Base-by-base conservation (phyloP, 2,888 invertebrate genomes). In the Malacosoma neustria region DNA sequence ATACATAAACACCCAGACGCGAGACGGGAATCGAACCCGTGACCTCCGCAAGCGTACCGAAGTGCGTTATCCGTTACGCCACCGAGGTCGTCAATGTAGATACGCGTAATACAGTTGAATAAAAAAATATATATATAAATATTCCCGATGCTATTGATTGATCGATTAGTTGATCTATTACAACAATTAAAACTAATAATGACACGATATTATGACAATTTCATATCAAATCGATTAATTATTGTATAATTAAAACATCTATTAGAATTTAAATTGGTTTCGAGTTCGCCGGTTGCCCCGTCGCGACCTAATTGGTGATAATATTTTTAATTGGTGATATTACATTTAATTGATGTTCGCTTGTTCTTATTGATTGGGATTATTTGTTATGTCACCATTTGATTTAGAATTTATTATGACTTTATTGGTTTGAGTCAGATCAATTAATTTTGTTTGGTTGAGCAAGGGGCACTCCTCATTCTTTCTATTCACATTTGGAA, bases 201-300 rank as follows among this genome's bases (percentile, higher is more conserved):
- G 22, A 22, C 22, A 22, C 9, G 9, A 22, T 22, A 22, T 22
- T 22, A 22, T 22, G 22, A 22, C 22, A 22, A 4, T 22, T 9
- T 5, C 22, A 22, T 22, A 22, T 22, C 22, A 22, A 22, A 22
- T 22, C 22, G 22, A 22, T 22, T 22, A 22, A 22, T 22, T 22
- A 22, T 22, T 22, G 22, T 22, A 22, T 22, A 22, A 9, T 22
- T 22, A 22, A 22, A 22, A 9, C 5, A 22, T 54, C 69, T 64
- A 70, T 77, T 72, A 64, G 70, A 72, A 74, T 74, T 71, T 62
- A 67, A 71, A 76, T 72, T 67, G 58, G 62, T 67, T 71, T 68
- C 64, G 22, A 62, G 65, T 62, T 9, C 22, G 63, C 62, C 52
- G 51, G 67, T 60, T 64, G 58, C 61, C 81, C 75, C 62, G 76